Percentiles rank a stretch among this genome's conserved stretches.
phyloP scores from a whole-genome alignment of 2,113 vertebrate genomes.

The Eulacestoma nigropectus region DNA sequence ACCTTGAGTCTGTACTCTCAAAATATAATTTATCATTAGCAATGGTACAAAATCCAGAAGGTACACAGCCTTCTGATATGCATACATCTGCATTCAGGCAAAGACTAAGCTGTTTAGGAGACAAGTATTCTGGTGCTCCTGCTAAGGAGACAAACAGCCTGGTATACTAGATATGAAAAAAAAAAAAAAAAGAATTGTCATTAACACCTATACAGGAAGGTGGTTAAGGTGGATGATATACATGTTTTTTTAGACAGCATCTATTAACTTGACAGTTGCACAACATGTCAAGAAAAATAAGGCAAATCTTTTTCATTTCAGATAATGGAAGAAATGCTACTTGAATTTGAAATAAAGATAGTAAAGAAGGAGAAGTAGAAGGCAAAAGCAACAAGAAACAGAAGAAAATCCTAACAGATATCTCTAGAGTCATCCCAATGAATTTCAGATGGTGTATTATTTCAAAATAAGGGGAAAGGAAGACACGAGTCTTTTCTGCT shows the following conservation, averaged over 20 bases:
- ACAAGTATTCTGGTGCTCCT: neutral
- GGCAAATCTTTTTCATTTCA: neutral
- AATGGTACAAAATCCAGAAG: neutral
- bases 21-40: neutral
- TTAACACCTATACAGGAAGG: neutral
- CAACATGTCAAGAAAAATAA: neutral
- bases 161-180: neutral
- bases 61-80: neutral
- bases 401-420: neutral
- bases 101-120: neutral
- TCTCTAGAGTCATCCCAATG: neutral
- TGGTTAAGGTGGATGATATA: neutral
- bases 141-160: neutral
- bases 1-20: neutral
- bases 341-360: neutral
- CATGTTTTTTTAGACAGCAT: neutral
- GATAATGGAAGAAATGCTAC: neutral
- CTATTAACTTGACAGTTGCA: neutral
- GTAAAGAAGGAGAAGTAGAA: neutral
- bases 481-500: neutral
- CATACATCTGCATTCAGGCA: neutral
- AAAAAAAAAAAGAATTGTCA: neutral
- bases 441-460: neutral
- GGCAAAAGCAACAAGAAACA: neutral
- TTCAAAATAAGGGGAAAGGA: neutral